These are phyloP conservation scores for Trididemnum clinides DNA, from an alignment of 23 tunicate species.

Conservation along the genomic window DNA sequence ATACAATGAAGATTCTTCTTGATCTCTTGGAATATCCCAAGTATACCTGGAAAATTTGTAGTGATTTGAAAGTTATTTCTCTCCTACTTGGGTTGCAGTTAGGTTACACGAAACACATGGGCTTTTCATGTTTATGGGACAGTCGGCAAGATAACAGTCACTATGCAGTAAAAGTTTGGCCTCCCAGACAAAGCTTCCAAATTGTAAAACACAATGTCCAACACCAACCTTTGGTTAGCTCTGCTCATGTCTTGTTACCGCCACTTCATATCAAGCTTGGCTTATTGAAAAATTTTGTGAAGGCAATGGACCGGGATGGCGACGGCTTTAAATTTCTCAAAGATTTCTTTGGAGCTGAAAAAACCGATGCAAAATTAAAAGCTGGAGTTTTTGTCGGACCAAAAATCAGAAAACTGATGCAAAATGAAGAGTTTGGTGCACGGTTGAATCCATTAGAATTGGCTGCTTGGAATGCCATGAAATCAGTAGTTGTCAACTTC, in stretches of 20 bases:
- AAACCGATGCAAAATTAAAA: too few relatives aligned
- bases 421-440: too few relatives aligned
- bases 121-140: conserved; percentile 43
- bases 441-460: too few relatives aligned
- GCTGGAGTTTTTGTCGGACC: too few relatives aligned
- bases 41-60: conserved; percentile 37
- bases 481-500: too few relatives aligned
- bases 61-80: conserved; percentile 46
- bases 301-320: conserved; percentile 31
- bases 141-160: conserved; percentile 57
- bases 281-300: conserved; percentile 29
- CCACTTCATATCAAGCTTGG: conserved; percentile 33
- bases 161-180: conserved; percentile 53
- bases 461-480: too few relatives aligned
- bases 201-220: conserved; percentile 39
- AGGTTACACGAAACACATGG: conserved; percentile 40
- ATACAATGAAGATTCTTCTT: conserved; percentile 32
- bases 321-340: too few relatives aligned
- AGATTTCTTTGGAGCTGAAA: too few relatives aligned
- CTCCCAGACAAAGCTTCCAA: conserved; percentile 10
- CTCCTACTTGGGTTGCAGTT: conserved; percentile 36
- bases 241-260: not conserved
- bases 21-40: conserved; percentile 10
- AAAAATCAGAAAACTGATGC: too few relatives aligned
- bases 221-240: conserved; percentile 25